Percentiles rank a stretch among this genome's conserved stretches.
These are phyloP conservation scores for Andrena flavipes DNA, from an alignment of 2,888 invertebrate genomes.

Conservation along the genomic window DNA sequence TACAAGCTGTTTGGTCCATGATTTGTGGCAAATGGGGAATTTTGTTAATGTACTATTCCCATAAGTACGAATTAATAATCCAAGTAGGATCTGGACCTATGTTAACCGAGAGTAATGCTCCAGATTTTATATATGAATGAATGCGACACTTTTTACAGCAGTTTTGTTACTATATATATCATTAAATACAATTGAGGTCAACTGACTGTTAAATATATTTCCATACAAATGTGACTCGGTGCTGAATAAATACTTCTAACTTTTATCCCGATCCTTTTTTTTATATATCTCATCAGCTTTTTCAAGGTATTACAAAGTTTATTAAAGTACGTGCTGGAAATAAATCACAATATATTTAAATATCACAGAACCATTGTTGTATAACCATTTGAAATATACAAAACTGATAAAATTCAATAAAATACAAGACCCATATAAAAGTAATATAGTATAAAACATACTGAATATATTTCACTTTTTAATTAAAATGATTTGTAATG, in stretches of 20 bases:
- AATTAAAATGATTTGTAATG: background rate
- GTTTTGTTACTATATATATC: constrained; percentile 15
- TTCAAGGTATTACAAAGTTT: background rate
- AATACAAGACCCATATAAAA: constrained; percentile 16
- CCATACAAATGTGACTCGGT: constrained; percentile 15
- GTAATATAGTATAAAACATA: constrained; percentile 6
- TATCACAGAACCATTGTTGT: constrained; percentile 30
- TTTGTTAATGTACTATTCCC: constrained; percentile 67
- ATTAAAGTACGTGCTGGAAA: constrained; percentile 22
- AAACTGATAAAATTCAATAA: constrained; percentile 3
- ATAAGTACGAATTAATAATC: constrained; percentile 68
- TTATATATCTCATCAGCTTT: background rate
- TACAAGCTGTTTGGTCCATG: constrained; percentile 71
- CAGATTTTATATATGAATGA: constrained; percentile 21
- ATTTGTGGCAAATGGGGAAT: constrained; percentile 73
- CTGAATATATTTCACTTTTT: background rate
- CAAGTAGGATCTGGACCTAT: constrained; percentile 64
- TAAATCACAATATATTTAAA: constrained; percentile 11
- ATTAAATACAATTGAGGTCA: background rate
- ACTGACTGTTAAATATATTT: constrained; percentile 36
- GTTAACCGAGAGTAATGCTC: constrained; percentile 61
- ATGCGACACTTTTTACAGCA: constrained; percentile 14
- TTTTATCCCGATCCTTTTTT: background rate
- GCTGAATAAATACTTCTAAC: background rate
- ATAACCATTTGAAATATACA: background rate